Base-by-base conservation (phyloP, 1,140 invertebrate genomes). In the Drosophila rufa region DNA sequence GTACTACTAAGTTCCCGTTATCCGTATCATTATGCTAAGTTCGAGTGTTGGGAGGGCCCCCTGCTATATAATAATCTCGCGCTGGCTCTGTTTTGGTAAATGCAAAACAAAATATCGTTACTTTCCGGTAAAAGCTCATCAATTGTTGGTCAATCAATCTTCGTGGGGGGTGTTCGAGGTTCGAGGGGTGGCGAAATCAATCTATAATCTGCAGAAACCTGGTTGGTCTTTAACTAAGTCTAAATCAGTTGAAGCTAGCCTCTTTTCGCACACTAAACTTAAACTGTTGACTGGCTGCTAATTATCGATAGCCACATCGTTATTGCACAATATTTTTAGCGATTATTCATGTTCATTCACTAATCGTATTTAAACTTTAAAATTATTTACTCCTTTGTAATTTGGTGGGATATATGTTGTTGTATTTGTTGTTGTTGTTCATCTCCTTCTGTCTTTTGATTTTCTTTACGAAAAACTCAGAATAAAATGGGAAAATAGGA, bases 361-460 rank as follows among this genome's bases (percentile, higher is more conserved):
- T 76, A 66, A 51, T 57, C 22, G 40, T 40, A 56, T 56, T 75
- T 75, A 64, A 75, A 75, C 73, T 30, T 65, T 51, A 65, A 75
- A 75, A 69, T 78, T 70, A 58, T 87, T 81, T 81, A 87, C 82
- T 83, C 75, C 76, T 57, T 80, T 69, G 43, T 77, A 80, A 74
- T 91, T 82, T 91, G 87, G 82, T 87, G 85, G 85, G 85, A 91
- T 89, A 89, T 85, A 89, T 91, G 86, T 89, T 89, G 85, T 89
- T 76, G 81, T 91, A 75, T 58, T 80, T 84, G 42, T 83, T 87
- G 43, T 67, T 80, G 22, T 60, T 66, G 30, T 78, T 53, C 40
- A 40, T 77, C 65, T 75, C 43, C 38, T 57, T 56, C 27, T 76
- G 71, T 45, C 64, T 85, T 85, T 79, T 85, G 82, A 80, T 84